A percentile compares a stretch with the other conserved stretches of the same genome.
Evolutionary conservation across 2,888 invertebrate species (phyloP).

Genomic region (Eupithecia inturbata): DNA sequence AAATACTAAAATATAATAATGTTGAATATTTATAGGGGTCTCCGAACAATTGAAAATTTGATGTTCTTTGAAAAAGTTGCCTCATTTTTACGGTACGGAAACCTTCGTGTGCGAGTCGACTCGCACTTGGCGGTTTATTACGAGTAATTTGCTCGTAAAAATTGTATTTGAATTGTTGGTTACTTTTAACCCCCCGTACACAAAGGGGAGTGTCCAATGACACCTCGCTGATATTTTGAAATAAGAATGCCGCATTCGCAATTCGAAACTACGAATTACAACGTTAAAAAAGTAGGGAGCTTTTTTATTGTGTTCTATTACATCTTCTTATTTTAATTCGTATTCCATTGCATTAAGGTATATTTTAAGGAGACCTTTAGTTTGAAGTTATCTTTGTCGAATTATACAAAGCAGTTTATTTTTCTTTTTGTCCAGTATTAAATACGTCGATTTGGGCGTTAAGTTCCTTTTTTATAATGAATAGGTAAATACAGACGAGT

Average conservation of each 20-base stretch:
- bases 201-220: slow-evolving; percentile 80
- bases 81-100: too few species aligned
- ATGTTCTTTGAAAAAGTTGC: too few species aligned
- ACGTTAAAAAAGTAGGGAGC: slow-evolving; percentile 78
- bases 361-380: slow-evolving; percentile 3
- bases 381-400: slow-evolving; percentile 51
- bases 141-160: background rate
- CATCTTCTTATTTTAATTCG: slow-evolving; percentile 43
- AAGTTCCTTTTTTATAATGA: slow-evolving; percentile 83
- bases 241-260: slow-evolving; percentile 82
- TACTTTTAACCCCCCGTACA: slow-evolving; percentile 60
- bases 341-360: slow-evolving; percentile 37
- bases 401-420: slow-evolving; percentile 83
- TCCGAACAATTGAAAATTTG: too few species aligned
- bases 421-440: slow-evolving; percentile 80
- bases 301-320: slow-evolving; percentile 62
- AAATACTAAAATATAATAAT: too few species aligned
- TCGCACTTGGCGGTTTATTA: too few species aligned
- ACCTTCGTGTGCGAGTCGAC: too few species aligned
- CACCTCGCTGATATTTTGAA: slow-evolving; percentile 83
- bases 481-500: slow-evolving; percentile 81
- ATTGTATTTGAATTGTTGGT: slow-evolving; percentile 3
- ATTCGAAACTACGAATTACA: slow-evolving; percentile 83
- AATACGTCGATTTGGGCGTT: slow-evolving; percentile 82
- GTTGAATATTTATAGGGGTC: too few species aligned